phyloP scores from a whole-genome alignment of 2,888 invertebrate species.

The Tenthredo notha region DNA sequence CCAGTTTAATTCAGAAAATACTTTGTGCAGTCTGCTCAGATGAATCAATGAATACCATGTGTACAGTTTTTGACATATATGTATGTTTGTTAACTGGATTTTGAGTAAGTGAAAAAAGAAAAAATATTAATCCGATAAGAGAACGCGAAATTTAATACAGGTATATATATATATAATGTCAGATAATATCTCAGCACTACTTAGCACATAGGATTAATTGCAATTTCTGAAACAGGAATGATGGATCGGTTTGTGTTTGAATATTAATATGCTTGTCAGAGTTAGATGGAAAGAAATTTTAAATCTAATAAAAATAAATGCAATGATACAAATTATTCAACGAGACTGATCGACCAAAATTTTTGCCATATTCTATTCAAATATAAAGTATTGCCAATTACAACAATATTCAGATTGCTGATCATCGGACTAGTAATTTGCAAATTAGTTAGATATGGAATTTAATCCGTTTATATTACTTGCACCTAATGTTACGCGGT shows the following conservation, averaged over 20 bases:
- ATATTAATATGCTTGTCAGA: neutral
- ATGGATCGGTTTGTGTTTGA: conserved; percentile 36
- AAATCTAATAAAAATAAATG: neutral
- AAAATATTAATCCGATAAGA: conserved; percentile 14
- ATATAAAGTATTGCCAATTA: neutral
- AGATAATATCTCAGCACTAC: conserved; percentile 62
- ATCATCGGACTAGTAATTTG: neutral
- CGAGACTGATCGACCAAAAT: neutral
- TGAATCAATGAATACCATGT: conserved; percentile 18
- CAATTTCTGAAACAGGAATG: conserved; percentile 31
- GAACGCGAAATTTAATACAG: conserved; percentile 26
- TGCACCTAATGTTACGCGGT: neutral
- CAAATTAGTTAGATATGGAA: neutral
- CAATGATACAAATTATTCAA: neutral
- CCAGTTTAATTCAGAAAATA: neutral
- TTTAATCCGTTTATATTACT: neutral
- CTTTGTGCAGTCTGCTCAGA: neutral
- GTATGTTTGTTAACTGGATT: conserved; percentile 15
- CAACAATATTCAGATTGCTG: neutral
- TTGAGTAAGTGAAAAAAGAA: neutral
- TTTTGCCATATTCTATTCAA: neutral
- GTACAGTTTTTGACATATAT: neutral
- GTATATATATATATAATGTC: conserved; percentile 45
- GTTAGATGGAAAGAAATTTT: neutral
- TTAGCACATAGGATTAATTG: conserved; percentile 54